A percentile compares a stretch with the other conserved stretches of the same genome.
Evolutionary conservation across 2,797 vertebrate genomes (phyloP).

Genomic region (Xyrichtys novacula): DNA sequence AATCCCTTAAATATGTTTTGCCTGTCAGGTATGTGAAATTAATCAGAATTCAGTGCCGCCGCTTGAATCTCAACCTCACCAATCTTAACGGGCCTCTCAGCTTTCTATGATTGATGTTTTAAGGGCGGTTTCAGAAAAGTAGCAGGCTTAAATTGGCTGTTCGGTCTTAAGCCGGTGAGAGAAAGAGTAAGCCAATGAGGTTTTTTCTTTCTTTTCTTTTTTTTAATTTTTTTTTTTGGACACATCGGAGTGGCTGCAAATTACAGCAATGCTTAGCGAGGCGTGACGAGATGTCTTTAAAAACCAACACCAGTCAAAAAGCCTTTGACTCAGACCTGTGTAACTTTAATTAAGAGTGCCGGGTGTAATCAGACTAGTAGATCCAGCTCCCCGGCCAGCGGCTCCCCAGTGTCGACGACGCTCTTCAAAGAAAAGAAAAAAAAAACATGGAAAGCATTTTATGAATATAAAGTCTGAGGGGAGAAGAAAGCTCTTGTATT

Average conservation of each 20-base stretch:
- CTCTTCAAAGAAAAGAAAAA: constrained; percentile 64
- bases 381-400: constrained; percentile 70
- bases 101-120: constrained; percentile 77
- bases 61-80: constrained; percentile 66
- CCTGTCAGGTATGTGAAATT: constrained; percentile 75
- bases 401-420: constrained; percentile 66
- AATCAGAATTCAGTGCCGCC: constrained; percentile 67
- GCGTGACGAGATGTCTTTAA: constrained; percentile 82
- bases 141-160: constrained; percentile 77
- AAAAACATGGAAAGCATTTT: constrained; percentile 61
- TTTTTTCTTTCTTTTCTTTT: constrained; percentile 60
- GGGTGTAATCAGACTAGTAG: constrained; percentile 77
- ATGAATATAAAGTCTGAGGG: constrained; percentile 64
- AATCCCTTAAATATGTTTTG: constrained; percentile 70
- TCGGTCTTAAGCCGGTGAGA: constrained; percentile 65
- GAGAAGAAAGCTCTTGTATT: constrained; percentile 40
- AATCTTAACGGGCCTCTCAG: constrained; percentile 68
- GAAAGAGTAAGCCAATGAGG: constrained; percentile 50
- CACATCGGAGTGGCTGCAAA: constrained; percentile 78
- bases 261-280: constrained; percentile 80
- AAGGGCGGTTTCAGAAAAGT: constrained; percentile 73
- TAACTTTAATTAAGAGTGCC: constrained; percentile 82
- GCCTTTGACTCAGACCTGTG: constrained; percentile 80
- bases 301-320: constrained; percentile 81
- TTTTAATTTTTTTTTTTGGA: constrained; percentile 66